Percentiles rank a stretch among this genome's conserved stretches.
Evolutionary conservation across 2,113 vertebrate species (phyloP).

Genomic region (Engystomops pustulosus): DNA sequence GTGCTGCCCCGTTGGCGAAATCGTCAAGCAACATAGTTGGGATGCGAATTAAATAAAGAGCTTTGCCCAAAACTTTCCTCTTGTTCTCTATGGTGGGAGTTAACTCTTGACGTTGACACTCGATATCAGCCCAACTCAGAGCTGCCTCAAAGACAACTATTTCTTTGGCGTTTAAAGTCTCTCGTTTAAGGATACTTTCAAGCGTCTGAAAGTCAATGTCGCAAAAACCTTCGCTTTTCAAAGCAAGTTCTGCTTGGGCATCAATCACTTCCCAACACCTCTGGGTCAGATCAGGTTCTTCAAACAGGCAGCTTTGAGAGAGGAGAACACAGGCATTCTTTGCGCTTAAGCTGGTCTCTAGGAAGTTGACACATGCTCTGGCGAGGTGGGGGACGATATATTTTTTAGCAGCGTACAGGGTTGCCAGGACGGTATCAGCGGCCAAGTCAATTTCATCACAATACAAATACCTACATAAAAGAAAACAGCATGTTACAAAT

Average conservation of each 20-base stretch:
- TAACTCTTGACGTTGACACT: slow-evolving; percentile 91
- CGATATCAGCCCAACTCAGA: slow-evolving; percentile 93
- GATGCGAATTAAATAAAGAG: slow-evolving; percentile 92
- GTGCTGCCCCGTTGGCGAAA: slow-evolving; percentile 94
- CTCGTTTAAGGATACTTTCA: slow-evolving; percentile 93
- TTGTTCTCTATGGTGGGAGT: slow-evolving; percentile 89
- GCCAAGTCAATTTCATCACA: slow-evolving; percentile 97
- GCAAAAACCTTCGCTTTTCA: slow-evolving; percentile 96
- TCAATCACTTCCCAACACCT: slow-evolving; percentile 99
- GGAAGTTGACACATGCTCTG: slow-evolving; percentile 94
- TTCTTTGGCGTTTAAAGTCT: slow-evolving; percentile 98
- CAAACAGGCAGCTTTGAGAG: slow-evolving; percentile 96
- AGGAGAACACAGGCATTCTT: slow-evolving; percentile 96
- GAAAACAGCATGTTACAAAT: slow-evolving; percentile 18
- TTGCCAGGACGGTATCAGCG: slow-evolving; percentile 94
- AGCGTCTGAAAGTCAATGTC: slow-evolving; percentile 96
- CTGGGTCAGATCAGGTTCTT: slow-evolving; percentile 96
- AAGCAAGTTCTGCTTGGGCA: slow-evolving; percentile 92
- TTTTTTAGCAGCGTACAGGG: slow-evolving; percentile 96
- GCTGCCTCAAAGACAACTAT: slow-evolving; percentile 95
- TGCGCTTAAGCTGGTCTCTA: slow-evolving; percentile 95
- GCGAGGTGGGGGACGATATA: slow-evolving; percentile 98
- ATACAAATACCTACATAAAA: slow-evolving; percentile 90
- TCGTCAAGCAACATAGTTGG: slow-evolving; percentile 95
- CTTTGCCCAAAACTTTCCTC: slow-evolving; percentile 91